These are phyloP conservation scores for Poecile montanus DNA, from an alignment of 2,797 vertebrate species.

Conservation along the genomic window DNA sequence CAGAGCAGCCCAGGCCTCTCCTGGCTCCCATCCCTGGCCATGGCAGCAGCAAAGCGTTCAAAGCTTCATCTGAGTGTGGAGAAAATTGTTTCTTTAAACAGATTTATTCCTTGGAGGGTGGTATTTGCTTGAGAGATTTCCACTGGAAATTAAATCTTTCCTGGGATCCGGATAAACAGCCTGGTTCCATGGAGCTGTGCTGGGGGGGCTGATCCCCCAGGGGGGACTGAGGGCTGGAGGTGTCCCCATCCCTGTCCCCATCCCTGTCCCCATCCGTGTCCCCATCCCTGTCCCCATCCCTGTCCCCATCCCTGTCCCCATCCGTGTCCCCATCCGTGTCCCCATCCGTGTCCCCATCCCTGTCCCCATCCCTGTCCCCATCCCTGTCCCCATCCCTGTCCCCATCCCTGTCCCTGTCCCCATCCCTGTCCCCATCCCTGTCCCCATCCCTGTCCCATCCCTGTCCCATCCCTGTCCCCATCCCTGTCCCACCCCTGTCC, in stretches of 20 bases:
- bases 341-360: too few relatives aligned
- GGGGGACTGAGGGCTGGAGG: not conserved
- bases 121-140: slow-evolving; percentile 54
- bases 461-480: too few relatives aligned
- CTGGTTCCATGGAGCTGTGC: not conserved
- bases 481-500: too few relatives aligned
- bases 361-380: too few relatives aligned
- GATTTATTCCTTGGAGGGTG: slow-evolving; percentile 53
- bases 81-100: slow-evolving; percentile 61
- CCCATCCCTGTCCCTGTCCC: too few relatives aligned
- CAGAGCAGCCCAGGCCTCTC: not conserved
- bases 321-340: too few relatives aligned
- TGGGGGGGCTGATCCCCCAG: not conserved
- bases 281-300: too few relatives aligned
- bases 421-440: too few relatives aligned
- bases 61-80: not conserved
- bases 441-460: too few relatives aligned
- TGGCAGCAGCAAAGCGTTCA: not conserved
- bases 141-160: slow-evolving; percentile 45
- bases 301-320: too few relatives aligned
- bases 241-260: not conserved
- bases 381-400: too few relatives aligned
- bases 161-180: not conserved
- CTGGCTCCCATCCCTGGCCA: not conserved
- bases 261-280: too few relatives aligned